A percentile compares a stretch with the other conserved stretches of the same genome.
Evolutionary conservation across 2,113 vertebrate genomes (phyloP).

Genomic region (Lepisosteus osseus): DNA sequence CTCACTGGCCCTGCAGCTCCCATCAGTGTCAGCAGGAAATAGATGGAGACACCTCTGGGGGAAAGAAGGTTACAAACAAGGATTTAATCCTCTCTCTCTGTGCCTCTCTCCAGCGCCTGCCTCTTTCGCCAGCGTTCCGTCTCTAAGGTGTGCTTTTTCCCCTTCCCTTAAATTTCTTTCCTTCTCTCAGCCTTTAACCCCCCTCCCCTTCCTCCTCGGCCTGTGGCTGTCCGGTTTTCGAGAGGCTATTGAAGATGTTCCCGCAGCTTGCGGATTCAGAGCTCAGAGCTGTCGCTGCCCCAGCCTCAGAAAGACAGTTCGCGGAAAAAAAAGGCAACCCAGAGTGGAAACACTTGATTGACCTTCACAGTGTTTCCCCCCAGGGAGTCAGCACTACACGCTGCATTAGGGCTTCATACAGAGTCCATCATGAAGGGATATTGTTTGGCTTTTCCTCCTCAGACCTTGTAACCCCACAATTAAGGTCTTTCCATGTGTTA

Average conservation of each 20-base stretch:
- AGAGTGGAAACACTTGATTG: neutral
- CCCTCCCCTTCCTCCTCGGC: too few relatives aligned
- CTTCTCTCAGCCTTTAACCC: too few relatives aligned
- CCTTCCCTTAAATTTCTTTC: too few relatives aligned
- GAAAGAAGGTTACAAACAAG: constrained; percentile 23
- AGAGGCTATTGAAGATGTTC: neutral
- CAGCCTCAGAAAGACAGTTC: neutral
- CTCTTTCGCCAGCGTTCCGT: too few relatives aligned
- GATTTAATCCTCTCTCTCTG: neutral
- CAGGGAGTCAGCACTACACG: neutral
- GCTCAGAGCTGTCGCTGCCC: neutral
- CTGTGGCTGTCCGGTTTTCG: neutral
- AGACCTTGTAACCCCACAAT: neutral
- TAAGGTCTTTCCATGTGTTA: neutral
- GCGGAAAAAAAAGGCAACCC: neutral
- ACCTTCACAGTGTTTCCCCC: neutral
- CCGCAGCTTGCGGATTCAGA: neutral
- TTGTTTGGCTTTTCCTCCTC: neutral
- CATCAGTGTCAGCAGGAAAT: constrained; percentile 38
- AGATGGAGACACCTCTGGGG: constrained; percentile 29
- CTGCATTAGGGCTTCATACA: neutral
- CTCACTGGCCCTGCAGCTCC: constrained; percentile 8
- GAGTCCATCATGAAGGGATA: neutral
- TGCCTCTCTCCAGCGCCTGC: neutral
- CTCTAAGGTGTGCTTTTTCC: too few relatives aligned